Percentiles rank a stretch among this genome's conserved stretches.
These are phyloP conservation scores for Bergia puertoricense DNA, from an alignment of 92 coral and sea anemone species.

Conservation along the genomic window DNA sequence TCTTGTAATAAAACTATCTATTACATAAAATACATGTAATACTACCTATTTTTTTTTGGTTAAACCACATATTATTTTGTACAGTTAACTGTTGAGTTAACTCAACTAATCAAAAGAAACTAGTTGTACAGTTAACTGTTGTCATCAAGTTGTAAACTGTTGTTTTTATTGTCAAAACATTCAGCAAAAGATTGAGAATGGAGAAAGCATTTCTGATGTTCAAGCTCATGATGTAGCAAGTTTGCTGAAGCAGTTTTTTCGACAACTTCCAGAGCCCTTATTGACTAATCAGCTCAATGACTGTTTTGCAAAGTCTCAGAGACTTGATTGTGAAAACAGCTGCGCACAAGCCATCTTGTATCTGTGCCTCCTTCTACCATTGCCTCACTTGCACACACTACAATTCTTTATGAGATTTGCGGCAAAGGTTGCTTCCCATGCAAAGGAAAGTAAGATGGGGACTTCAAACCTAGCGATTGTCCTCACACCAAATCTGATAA, in stretches of 20 bases:
- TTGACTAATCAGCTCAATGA: conserved; percentile 89
- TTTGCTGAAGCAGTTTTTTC: conserved; percentile 92
- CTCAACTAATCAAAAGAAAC: no score
- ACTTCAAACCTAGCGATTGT: conserved; percentile 92
- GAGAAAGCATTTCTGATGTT: conserved; percentile 72
- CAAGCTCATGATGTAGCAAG: conserved; percentile 99
- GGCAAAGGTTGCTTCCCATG: conserved; percentile 83
- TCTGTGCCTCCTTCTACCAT: conserved; percentile 82
- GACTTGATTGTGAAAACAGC: conserved; percentile 71
- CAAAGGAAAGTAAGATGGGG: conserved; percentile 92
- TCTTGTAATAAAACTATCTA: no score
- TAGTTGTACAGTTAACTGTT: no score
- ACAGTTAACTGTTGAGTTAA: no score
- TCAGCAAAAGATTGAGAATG: conserved; percentile 87
- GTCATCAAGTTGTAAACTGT: no score
- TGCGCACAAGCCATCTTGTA: conserved; percentile 71
- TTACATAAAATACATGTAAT: no score
- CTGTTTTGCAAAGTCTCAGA: conserved; percentile 77
- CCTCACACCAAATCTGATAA: conserved; percentile 90
- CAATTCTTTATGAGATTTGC: conserved; percentile 85
- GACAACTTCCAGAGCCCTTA: conserved; percentile 92
- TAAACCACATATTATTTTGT: no score
- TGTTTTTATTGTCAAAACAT: neutral
- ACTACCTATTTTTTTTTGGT: no score
- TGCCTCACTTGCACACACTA: conserved; percentile 78